Base-by-base conservation (phyloP, 2,113 vertebrate genomes). In the Tetrao urogallus region DNA sequence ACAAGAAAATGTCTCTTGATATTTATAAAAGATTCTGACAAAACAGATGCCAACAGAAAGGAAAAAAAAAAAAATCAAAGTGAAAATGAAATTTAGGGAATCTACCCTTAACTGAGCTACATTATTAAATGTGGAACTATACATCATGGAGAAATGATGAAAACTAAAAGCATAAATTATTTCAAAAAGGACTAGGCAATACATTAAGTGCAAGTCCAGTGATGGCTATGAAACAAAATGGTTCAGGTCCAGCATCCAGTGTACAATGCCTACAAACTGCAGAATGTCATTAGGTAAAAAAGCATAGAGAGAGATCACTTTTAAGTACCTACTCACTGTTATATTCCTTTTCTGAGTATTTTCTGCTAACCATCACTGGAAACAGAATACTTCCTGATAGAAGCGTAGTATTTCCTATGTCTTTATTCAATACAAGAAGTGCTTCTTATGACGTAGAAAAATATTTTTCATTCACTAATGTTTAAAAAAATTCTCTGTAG, bases 1-100 rank as follows among this genome's bases (percentile, higher is more conserved):
- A 96, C 96, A 91, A 93, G 94, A 87, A 96, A 96, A 88, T 42
- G 38, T 79, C 92, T 82, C 86, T 72, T 84, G 82, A 30, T 94
- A 94, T 95, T 94, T 97, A 88, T 95, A 92, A 94, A 93, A 85
- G 83, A 63, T 58, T 91, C 2, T 42, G 93, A 95, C 17, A 11
- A 74, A 90, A 88, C 85, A 95, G 92, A 95, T 93, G 74, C 54
- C 43, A 86, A 30, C 42, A 88, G 45, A 77, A 40, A 28, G 32
- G 74, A 72, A 81, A 80, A 85, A 82, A 73, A 82, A 78, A 82
- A 85, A 82, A 73, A 58, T 10, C 24, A 66, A 95, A 82, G 11
- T 65, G 30, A 56, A 82, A 47, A 80, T 60, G 79, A 48, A 70
- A 90, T 75, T 70, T 90, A 67, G 69, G 75, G 48, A 72, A 73